Evolutionary conservation across 2,113 vertebrate species (phyloP), one percentile per base, ranked within the genome.

Genomic region (Alexandromys fortis): DNA sequence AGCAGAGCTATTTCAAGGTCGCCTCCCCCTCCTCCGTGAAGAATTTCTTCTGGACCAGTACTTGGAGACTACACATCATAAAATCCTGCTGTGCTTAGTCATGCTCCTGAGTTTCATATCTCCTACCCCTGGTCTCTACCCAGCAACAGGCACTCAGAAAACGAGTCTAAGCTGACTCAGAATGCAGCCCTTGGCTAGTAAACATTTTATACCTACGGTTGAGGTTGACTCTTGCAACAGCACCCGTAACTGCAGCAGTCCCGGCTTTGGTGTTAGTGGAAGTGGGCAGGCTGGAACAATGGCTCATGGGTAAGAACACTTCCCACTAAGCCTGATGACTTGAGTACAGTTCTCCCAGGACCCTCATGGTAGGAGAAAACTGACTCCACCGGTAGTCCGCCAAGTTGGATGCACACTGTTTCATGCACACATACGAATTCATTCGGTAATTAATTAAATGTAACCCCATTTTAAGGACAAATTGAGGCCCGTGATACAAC

Each of bases 191-290:
- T 35, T 24, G 13, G 7, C 49, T 75, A 55, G 42, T 73, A 92
- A 75, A 47, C 38, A 65, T 89, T 86, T 52, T 70, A 55, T 75
- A 7, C 9, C 42, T 92, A 0, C 78, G 47, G 55, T 8, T 86
- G 63, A 67, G 63, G 55, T 3, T 86, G 63, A 61, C 35, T 82
- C 78, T 67, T 79, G 72, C 79, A 70, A 76, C 61, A 72, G 73
- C 38, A 87, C 17, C 70, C 88, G 19, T 81, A 82, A 86, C 12
- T 14, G 75, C 35, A 92, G 86, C 30, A 61, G 3, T 67, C 63
- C 92, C 92, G 92, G 58, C 8, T 58, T 85, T 58, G n/a, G 49
- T 81, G 38, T 89, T 92, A 61, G 77, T 68, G 85, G 89, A 86
- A 85, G 4, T 42, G 61, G 78, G 52, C 11, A n/a, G 42, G 42